These are phyloP conservation scores for Macrotus californicus DNA, from an alignment of 2,113 vertebrate genomes.

Conservation along the genomic window DNA sequence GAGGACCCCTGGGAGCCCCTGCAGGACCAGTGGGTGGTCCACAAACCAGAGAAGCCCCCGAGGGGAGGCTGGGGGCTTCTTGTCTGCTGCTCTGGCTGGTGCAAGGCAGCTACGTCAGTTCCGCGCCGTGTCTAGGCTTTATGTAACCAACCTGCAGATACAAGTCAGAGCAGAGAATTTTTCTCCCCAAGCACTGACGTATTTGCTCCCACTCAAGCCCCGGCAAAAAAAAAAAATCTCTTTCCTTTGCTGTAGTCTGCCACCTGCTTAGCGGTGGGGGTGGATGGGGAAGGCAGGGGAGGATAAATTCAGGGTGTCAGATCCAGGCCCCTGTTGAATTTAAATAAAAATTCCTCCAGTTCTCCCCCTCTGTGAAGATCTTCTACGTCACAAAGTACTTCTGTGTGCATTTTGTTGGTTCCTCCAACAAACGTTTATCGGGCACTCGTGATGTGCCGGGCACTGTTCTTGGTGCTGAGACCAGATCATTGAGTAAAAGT, in stretches of 20 bases:
- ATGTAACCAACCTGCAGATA: constrained; percentile 68
- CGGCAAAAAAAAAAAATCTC: neutral
- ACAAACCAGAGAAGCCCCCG: neutral
- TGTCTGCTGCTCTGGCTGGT: neutral
- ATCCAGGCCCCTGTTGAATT: neutral
- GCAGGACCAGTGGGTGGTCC: neutral
- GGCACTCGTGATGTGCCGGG: neutral
- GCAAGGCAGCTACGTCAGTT: constrained; percentile 16
- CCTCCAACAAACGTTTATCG: neutral
- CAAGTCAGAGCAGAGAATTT: constrained; percentile 42
- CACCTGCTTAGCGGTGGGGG: neutral
- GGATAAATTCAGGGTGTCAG: neutral
- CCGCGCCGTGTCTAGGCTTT: constrained; percentile 48
- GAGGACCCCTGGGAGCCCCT: neutral
- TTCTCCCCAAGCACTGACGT: constrained; percentile 49
- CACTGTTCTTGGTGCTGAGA: neutral
- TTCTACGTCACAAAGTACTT: neutral
- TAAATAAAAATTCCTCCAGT: neutral
- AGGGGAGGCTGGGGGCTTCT: neutral
- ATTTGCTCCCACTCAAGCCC: constrained; percentile 69
- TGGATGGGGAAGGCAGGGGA: neutral
- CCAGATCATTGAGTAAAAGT: neutral
- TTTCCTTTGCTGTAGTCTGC: constrained; percentile 4
- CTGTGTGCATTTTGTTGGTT: neutral
- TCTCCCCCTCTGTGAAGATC: neutral